phyloP scores from a whole-genome alignment of 1,140 invertebrate species.

The Amphibalanus amphitrite region DNA sequence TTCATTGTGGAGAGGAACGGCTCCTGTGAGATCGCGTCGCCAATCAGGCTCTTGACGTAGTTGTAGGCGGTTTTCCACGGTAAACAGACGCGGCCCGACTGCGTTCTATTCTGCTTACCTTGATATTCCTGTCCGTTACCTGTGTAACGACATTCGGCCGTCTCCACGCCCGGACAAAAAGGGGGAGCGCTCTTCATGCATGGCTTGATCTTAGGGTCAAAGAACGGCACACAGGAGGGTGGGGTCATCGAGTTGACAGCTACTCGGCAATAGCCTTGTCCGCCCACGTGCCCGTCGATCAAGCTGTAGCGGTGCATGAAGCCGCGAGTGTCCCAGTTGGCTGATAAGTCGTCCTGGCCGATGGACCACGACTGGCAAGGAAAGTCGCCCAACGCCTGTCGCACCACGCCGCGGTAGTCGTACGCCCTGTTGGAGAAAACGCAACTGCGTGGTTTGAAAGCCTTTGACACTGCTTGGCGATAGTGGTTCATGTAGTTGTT shows the following conservation, averaged over 20 bases:
- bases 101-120: not conserved
- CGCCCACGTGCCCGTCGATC: not conserved
- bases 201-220: not conserved
- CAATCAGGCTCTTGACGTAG: not conserved
- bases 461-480: not conserved
- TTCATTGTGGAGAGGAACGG: not conserved
- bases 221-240: not conserved
- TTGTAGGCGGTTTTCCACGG: not conserved
- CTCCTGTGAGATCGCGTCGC: not conserved
- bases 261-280: not conserved
- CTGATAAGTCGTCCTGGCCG: not conserved
- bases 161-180: not conserved
- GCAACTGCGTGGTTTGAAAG: not conserved
- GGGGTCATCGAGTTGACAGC: not conserved
- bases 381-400: not conserved
- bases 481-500: not conserved
- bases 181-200: not conserved
- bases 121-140: conserved; percentile 1
- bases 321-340: not conserved
- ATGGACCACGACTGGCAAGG: not conserved
- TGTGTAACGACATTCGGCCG: not conserved
- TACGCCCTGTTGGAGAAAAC: conserved; percentile 1
- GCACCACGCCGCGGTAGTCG: not conserved
- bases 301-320: not conserved
- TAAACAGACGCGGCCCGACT: not conserved